phyloP scores from a whole-genome alignment of 1,140 invertebrate species.

The Drosophila azteca region DNA sequence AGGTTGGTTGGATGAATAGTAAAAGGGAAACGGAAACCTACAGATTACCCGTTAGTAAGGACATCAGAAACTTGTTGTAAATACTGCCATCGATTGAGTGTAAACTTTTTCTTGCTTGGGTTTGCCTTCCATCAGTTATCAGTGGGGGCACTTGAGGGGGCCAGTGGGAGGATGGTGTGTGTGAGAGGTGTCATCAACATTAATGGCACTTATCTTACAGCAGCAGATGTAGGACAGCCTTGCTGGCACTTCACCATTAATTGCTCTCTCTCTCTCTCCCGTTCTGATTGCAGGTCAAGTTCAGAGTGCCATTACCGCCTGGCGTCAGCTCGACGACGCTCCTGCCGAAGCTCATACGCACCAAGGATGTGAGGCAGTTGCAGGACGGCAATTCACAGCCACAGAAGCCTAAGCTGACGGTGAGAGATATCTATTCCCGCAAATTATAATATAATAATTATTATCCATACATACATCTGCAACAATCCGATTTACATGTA shows the following conservation, averaged over 20 bases:
- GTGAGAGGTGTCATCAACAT: not conserved
- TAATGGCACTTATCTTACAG: slow-evolving; percentile 45
- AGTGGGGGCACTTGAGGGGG: slow-evolving; percentile 41
- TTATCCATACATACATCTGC: no score
- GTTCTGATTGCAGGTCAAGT: slow-evolving; percentile 74
- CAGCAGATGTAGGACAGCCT: slow-evolving; percentile 8
- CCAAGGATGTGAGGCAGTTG: slow-evolving; percentile 89
- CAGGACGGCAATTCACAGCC: slow-evolving; percentile 84
- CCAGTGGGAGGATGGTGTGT: not conserved
- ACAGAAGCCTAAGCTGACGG: slow-evolving; percentile 89
- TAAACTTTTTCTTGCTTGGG: slow-evolving; percentile 1
- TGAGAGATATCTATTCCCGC: slow-evolving; percentile 55
- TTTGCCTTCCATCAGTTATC: slow-evolving; percentile 22
- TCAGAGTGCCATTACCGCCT: slow-evolving; percentile 80
- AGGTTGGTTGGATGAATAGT: no score
- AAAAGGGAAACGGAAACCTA: no score
- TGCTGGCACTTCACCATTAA: slow-evolving; percentile 26
- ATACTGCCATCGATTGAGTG: slow-evolving; percentile 61
- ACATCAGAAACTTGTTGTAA: slow-evolving; percentile 67
- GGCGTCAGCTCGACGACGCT: slow-evolving; percentile 85
- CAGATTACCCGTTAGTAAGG: not conserved
- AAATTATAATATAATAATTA: not conserved
- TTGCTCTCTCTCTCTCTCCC: slow-evolving; percentile 11
- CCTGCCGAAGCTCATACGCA: slow-evolving; percentile 90
- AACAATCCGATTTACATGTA: slow-evolving; percentile 82